Evolutionary conservation across 2,113 vertebrate genomes (phyloP), one percentile per base, ranked within the genome.

Genomic region (Misgurnus mizolepis): DNA sequence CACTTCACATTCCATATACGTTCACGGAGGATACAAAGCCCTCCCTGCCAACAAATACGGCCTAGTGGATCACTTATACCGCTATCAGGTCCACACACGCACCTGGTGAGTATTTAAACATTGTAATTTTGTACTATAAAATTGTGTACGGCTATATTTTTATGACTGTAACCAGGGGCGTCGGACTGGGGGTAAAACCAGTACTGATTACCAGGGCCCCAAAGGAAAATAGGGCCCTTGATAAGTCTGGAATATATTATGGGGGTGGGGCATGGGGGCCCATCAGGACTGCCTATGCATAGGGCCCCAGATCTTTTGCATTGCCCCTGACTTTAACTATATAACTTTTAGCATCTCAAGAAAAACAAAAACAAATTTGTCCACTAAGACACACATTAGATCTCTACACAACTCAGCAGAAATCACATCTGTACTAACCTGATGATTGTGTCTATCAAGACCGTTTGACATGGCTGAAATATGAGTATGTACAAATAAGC

Each of bases 21-120:
- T 96, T 76, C 96, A 96, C 0, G 96, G 96, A 5, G 96, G 96
- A 49, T 98, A 95, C 91, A 97, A 96, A 89, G 93, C 94, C 0
- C 95, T 96, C 65, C 95, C 91, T 73, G 94, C 92, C 85, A 98
- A 96, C 90, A 97, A 97, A 34, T 95, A 95, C 69, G 92, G 96
- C 61, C 93, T 97, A 5, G 95, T 96, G 40, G 96, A 98, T 76
- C 95, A 97, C 81, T 86, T 98, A 84, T 97, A 96, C 89, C 92
- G 89, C 69, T 96, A 96, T 0, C 90, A 95, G 22, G 83, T 96
- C 61, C 89, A 92, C 78, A 90, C 85, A 0, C 89, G 70, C n/a
- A 95, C 92, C 88, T 98, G 96, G 96, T 97, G 77, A 89, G 95
- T 88, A 12, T 12, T 18, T 56, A 45, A 11, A 22, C 71, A 5